Conservation (phyloP, 2,797 vertebrate species). For the Limnodromus scolopaceus region DNA sequence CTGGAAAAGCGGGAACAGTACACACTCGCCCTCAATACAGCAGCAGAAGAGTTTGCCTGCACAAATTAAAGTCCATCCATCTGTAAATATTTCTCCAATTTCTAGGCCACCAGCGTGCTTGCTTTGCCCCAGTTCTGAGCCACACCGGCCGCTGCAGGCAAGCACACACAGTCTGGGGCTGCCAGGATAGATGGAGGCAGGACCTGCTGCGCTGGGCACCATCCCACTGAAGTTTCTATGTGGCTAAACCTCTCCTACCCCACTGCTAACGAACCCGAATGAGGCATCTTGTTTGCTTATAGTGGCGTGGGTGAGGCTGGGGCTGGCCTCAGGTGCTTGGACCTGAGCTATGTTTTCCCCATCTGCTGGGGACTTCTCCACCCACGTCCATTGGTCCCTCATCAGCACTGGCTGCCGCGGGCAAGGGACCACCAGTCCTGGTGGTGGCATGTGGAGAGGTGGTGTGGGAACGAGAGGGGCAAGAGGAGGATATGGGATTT, state of each 20-base stretch:
- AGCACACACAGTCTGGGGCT: not conserved
- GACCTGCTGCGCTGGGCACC: not conserved
- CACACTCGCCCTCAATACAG: not conserved
- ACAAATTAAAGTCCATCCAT: conserved; percentile 30
- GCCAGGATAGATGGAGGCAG: not conserved
- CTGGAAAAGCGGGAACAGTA: conserved; percentile 19
- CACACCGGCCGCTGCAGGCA: accelerated
- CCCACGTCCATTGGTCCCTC: accelerated
- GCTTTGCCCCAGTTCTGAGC: not conserved
- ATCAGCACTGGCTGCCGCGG: not conserved
- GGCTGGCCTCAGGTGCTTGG: not conserved
- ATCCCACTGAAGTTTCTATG: not conserved
- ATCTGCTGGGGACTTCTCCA: accelerated
- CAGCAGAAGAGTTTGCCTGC: not conserved
- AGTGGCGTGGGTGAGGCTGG: accelerated
- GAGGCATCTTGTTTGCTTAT: not conserved
- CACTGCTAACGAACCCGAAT: not conserved
- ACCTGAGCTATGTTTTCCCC: not conserved
- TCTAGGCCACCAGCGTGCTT: not conserved
- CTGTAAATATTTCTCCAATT: conserved; percentile 26
- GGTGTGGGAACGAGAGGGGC: not conserved
- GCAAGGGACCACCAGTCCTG: not conserved
- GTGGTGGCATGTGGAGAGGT: not conserved
- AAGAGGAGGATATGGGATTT: not conserved
- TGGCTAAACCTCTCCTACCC: not conserved